Evolutionary conservation across 2,797 vertebrate species (phyloP).

Genomic region (Lepus townsendii): DNA sequence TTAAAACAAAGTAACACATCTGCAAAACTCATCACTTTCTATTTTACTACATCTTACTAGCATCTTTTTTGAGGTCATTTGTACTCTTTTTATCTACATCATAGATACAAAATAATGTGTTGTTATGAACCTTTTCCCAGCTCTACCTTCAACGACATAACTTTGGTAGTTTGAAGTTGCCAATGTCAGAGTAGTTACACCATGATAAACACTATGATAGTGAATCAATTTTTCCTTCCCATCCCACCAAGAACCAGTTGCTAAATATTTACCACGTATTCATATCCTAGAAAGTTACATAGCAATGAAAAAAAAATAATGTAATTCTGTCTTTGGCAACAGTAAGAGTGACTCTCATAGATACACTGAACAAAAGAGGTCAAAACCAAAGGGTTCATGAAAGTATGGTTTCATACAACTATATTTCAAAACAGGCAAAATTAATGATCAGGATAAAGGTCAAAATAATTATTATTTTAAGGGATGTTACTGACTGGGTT

Average conservation of each 20-base stretch:
- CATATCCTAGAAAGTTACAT: neutral
- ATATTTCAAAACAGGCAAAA: neutral
- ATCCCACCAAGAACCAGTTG: neutral
- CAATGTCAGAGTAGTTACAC: neutral
- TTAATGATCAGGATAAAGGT: neutral
- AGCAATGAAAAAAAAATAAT: neutral
- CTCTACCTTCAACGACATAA: neutral
- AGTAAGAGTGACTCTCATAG: neutral
- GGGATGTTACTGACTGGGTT: neutral
- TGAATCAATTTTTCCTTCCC: neutral
- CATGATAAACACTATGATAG: neutral
- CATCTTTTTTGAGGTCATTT: neutral
- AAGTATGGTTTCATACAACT: neutral
- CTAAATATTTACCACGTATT: neutral
- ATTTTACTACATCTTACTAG: neutral
- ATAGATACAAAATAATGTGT: accelerated
- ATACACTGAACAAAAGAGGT: neutral
- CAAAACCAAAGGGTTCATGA: neutral
- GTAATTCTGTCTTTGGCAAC: neutral
- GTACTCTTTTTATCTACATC: accelerated
- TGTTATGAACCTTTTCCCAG: neutral
- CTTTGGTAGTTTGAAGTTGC: neutral
- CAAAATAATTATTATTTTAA: neutral
- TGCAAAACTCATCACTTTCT: neutral
- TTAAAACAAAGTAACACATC: slow-evolving; percentile 8